Conservation (phyloP, 2,888 invertebrate species). For the Macrosiphum euphorbiae region DNA sequence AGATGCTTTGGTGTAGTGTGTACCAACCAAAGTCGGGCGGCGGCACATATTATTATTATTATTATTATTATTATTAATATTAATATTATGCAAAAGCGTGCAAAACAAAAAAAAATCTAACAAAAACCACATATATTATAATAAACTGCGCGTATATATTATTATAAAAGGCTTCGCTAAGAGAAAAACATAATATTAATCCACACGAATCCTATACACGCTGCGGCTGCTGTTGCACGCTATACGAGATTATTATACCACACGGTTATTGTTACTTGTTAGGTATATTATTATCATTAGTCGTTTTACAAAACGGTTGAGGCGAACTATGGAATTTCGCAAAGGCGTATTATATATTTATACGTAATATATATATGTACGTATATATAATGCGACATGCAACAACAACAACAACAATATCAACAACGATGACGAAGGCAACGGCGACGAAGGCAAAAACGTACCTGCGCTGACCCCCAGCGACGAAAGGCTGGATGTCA, state of each 20-base stretch:
- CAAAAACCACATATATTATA: not conserved
- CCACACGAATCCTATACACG: constrained; percentile 27
- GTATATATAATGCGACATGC: not conserved
- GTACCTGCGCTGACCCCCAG: constrained; percentile 67
- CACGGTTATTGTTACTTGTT: not conserved
- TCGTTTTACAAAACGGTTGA: not conserved
- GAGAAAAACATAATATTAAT: constrained; percentile 11
- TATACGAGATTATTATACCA: not conserved
- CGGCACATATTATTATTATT: not conserved
- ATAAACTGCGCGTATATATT: constrained; percentile 4
- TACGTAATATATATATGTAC: not conserved
- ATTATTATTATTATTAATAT: not conserved
- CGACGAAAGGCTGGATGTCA: constrained; percentile 69
- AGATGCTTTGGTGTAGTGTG: not conserved
- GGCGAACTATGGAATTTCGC: not conserved
- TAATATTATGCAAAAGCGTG: constrained; percentile 32
- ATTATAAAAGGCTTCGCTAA: constrained; percentile 9
- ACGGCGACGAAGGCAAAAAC: constrained; percentile 38
- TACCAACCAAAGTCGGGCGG: not conserved
- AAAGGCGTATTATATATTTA: not conserved
- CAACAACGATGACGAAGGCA: not conserved
- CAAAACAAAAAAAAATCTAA: constrained; percentile 1
- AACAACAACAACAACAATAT: constrained; percentile 18
- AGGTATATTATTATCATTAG: not conserved
- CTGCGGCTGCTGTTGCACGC: not conserved